These are phyloP conservation scores for Panagrolaimus sp. DNA, from an alignment of 1,140 invertebrate species.

Conservation along the genomic window DNA sequence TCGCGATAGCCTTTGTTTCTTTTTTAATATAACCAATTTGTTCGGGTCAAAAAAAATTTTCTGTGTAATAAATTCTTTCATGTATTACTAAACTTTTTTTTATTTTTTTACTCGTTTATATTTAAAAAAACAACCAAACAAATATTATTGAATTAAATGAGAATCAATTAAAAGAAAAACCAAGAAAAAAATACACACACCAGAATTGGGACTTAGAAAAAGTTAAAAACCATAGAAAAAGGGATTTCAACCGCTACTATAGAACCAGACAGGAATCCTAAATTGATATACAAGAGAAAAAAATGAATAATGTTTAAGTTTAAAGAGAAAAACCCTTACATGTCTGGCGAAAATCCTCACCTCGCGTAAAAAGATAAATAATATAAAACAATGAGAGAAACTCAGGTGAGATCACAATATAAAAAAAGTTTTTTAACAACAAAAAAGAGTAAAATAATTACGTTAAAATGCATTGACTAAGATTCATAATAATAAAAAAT, in stretches of 20 bases:
- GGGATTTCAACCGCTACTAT: background rate
- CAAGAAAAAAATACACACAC: background rate
- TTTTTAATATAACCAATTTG: too few relatives aligned
- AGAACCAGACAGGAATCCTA: background rate
- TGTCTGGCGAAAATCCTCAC: background rate
- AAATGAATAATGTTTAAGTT: background rate
- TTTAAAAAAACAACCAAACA: background rate
- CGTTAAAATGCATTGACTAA: background rate
- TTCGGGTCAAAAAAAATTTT: too few relatives aligned
- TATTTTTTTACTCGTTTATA: background rate
- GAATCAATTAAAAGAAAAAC: background rate
- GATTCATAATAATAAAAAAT: background rate
- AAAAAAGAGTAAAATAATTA: background rate
- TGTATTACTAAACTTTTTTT: too few relatives aligned
- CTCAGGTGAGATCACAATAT: constrained; percentile 7
- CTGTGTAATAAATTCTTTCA: too few relatives aligned
- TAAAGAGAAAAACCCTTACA: background rate
- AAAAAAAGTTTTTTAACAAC: too few relatives aligned
- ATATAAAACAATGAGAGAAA: background rate
- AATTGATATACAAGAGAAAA: background rate
- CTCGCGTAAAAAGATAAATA: constrained; percentile 1
- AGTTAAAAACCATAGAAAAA: background rate
- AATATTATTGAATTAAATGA: background rate
- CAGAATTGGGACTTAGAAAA: too few relatives aligned
- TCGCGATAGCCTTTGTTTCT: background rate